phyloP scores from a whole-genome alignment of 2,797 vertebrate species.

The Myoxocephalus aenaeus region DNA sequence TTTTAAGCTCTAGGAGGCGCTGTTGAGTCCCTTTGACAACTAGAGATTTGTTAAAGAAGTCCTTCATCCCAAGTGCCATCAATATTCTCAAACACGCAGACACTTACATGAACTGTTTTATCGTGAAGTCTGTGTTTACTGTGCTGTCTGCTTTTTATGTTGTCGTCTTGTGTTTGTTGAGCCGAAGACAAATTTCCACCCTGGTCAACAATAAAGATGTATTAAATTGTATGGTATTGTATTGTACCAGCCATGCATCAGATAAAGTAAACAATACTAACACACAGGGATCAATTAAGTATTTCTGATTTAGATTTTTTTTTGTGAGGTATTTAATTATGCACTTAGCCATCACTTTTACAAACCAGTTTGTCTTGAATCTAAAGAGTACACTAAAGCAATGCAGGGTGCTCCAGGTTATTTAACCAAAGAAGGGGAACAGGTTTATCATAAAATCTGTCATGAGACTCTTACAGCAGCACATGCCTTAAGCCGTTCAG shows the following conservation, averaged over 20 bases:
- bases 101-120: neutral
- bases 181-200: neutral
- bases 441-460: neutral
- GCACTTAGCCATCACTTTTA: neutral
- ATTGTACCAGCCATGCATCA: neutral
- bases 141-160: neutral
- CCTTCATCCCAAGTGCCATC: neutral
- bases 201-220: neutral
- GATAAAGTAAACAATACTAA: neutral
- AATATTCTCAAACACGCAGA: neutral
- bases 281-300: neutral
- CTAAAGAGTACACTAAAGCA: neutral
- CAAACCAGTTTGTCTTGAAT: slow-evolving; percentile 17
- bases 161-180: neutral
- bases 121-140: neutral
- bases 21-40: neutral
- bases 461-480: neutral
- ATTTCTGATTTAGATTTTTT: neutral
- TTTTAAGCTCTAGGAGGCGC: neutral
- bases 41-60: neutral
- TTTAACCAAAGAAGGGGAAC: neutral
- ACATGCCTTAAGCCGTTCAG: neutral
- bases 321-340: neutral
- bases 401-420: neutral
- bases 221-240: neutral